These are phyloP conservation scores for Verasper variegatus DNA, from an alignment of 2,113 vertebrate species.

Conservation along the genomic window DNA sequence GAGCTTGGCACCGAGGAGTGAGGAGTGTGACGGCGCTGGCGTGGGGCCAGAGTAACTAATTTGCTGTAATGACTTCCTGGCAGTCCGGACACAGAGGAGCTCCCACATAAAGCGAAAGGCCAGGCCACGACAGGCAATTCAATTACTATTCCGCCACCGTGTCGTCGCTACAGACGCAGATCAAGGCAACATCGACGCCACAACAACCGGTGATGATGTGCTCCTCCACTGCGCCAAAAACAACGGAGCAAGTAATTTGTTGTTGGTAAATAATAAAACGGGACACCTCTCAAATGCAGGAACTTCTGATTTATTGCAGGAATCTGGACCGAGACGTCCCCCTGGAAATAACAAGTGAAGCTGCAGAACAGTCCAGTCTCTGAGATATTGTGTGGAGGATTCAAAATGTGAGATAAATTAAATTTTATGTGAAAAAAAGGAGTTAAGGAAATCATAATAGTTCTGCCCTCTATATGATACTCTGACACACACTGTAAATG, in stretches of 20 bases:
- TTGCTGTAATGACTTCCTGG: slow-evolving; percentile 79
- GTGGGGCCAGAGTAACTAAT: slow-evolving; percentile 72
- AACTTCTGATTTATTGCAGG: slow-evolving; percentile 37
- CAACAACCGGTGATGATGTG: slow-evolving; percentile 34
- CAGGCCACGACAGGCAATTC: slow-evolving; percentile 58
- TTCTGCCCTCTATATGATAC: neutral
- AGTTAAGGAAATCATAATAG: slow-evolving; percentile 9
- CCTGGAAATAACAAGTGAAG: slow-evolving; percentile 41
- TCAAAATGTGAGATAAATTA: slow-evolving; percentile 1
- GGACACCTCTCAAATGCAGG: slow-evolving; percentile 3
- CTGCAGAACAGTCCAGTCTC: neutral
- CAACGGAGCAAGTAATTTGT: slow-evolving; percentile 43
- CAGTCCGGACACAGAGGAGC: slow-evolving; percentile 59
- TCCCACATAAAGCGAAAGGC: slow-evolving; percentile 65
- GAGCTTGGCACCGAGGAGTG: slow-evolving; percentile 46
- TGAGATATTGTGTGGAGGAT: slow-evolving; percentile 14
- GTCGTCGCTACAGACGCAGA: slow-evolving; percentile 42
- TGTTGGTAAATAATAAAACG: slow-evolving; percentile 37
- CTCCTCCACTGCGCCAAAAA: slow-evolving; percentile 35
- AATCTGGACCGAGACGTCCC: slow-evolving; percentile 16
- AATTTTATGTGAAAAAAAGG: slow-evolving; percentile 12
- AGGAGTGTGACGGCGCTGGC: slow-evolving; percentile 49
- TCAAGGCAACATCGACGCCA: slow-evolving; percentile 45
- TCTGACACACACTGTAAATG: neutral
- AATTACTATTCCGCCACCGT: slow-evolving; percentile 59